phyloP scores from a whole-genome alignment of 2,797 vertebrate species.

The Falco columbarius region DNA sequence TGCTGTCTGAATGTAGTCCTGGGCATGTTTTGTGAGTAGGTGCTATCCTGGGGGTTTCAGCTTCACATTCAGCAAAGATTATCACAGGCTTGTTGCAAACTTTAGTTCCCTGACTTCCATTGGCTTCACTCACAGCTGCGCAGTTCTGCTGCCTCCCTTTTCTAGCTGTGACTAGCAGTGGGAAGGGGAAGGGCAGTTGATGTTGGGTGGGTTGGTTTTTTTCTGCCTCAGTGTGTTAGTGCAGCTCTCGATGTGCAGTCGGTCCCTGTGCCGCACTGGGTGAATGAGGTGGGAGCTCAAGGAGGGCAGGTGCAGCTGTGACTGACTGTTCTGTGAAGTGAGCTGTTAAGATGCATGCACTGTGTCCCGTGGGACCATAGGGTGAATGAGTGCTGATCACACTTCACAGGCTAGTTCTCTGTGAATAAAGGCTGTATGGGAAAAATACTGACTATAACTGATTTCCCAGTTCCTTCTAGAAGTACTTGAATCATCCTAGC shows the following conservation, averaged over 20 bases:
- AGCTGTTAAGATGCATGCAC: not conserved
- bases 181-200: not conserved
- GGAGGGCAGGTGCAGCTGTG: not conserved
- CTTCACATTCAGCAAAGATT: not conserved
- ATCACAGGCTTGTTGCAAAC: not conserved
- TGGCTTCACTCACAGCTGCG: not conserved
- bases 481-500: not conserved
- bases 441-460: not conserved
- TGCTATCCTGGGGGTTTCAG: not conserved
- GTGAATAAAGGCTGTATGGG: not conserved
- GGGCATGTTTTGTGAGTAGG: not conserved
- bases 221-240: not conserved
- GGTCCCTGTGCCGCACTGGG: not conserved
- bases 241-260: rapidly evolving
- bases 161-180: not conserved
- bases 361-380: not conserved
- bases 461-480: not conserved
- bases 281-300: not conserved
- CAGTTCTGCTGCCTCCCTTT: not conserved
- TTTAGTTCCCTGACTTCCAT: not conserved
- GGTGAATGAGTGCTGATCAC: not conserved
- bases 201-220: not conserved
- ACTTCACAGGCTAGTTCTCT: not conserved
- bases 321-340: not conserved
- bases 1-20: not conserved